These are phyloP conservation scores for Prinia subflava DNA, from an alignment of 2,113 vertebrate species.

Conservation along the genomic window DNA sequence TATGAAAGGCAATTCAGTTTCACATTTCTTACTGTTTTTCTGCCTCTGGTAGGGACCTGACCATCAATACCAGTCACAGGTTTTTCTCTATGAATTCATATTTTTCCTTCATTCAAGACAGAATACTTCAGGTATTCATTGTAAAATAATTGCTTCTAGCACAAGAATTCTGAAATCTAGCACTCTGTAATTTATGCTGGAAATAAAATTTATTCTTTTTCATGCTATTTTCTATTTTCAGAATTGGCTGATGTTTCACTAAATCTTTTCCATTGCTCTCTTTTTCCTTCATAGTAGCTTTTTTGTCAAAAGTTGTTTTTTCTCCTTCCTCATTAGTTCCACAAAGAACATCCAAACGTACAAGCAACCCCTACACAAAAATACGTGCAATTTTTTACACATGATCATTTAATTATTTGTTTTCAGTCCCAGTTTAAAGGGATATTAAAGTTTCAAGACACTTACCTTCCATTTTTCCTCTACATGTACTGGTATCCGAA, in stretches of 20 bases:
- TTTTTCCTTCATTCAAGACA: neutral
- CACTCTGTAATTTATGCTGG: neutral
- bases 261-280: neutral
- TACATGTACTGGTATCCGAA: neutral
- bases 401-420: neutral
- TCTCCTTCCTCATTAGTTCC: neutral
- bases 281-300: neutral
- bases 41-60: neutral
- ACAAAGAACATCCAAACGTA: neutral
- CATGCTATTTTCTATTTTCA: neutral
- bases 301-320: neutral
- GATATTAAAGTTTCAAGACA: neutral
- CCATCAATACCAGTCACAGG: neutral
- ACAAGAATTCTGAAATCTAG: neutral
- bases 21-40: neutral
- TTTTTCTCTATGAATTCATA: neutral
- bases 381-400: neutral
- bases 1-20: neutral
- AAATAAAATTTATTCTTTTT: neutral
- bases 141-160: neutral
- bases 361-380: neutral
- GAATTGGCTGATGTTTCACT: neutral
- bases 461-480: slow-evolving; percentile 68
- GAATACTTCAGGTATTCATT: neutral
- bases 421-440: neutral